phyloP scores from a whole-genome alignment of 2,113 vertebrate species.

The Pteropus alecto region DNA sequence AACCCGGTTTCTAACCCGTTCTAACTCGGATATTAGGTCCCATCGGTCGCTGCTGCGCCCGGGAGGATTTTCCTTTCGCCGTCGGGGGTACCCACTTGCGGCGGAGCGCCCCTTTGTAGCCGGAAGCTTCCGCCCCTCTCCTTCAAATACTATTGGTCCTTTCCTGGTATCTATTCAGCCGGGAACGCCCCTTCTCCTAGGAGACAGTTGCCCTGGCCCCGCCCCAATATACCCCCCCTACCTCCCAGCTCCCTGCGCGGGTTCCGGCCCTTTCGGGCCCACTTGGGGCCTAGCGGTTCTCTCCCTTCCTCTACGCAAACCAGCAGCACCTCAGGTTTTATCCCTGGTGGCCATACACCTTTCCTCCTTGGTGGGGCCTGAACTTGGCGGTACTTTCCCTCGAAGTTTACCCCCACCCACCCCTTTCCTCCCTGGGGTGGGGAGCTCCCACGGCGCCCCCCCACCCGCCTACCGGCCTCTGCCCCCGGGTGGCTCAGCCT shows the following conservation, averaged over 20 bases:
- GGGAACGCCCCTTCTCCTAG: conserved; percentile 75
- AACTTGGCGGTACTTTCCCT: background rate
- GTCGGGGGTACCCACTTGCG: background rate
- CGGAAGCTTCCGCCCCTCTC: background rate
- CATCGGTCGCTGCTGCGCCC: background rate
- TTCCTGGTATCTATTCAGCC: background rate
- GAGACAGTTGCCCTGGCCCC: conserved; percentile 58
- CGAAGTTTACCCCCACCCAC: too few relatives aligned
- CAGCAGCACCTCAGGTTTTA: conserved; percentile 50
- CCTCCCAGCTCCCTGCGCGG: background rate
- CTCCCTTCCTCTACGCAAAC: background rate
- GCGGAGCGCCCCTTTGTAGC: background rate
- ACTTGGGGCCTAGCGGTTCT: conserved; percentile 51
- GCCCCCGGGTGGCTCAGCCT: conserved; percentile 59
- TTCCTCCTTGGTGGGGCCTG: background rate
- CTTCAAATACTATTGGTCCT: conserved; percentile 49
- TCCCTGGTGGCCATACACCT: background rate
- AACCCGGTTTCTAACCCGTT: background rate
- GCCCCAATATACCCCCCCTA: background rate
- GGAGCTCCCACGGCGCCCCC: background rate
- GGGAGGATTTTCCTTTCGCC: background rate
- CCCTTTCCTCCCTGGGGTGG: background rate
- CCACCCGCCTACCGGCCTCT: background rate
- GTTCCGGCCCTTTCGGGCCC: conserved; percentile 52
- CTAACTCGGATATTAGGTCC: background rate